Evolutionary conservation across 2,113 vertebrate species (phyloP), one percentile per base, ranked within the genome.

Genomic region (Anhinga anhinga): DNA sequence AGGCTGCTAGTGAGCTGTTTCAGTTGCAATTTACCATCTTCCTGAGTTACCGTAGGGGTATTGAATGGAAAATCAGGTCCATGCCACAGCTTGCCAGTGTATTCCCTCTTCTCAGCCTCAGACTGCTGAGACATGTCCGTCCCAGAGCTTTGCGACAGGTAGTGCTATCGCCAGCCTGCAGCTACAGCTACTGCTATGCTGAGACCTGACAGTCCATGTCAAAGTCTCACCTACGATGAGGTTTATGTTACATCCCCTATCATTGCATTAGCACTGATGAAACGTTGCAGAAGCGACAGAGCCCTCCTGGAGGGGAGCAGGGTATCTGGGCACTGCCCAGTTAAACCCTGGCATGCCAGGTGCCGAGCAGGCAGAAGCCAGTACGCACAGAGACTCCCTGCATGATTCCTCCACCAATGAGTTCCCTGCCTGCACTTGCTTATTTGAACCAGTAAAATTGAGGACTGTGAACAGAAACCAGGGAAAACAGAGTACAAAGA

Each of bases 11-110:
- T 90, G 94, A 97, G 89, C 76, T 89, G 81, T 93, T 96, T 73
- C 96, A 90, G 90, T 88, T 94, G 92, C 82, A 90, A 93, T 95
- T 96, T 93, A 83, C 81, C 74, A 69, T 92, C 83, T 94, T 91
- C 89, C 89, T 91, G 83, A 77, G 65, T 94, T 95, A 93, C 90
- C 26, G 15, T 27, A 53, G 49, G 56, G 55, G 69, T 88, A 88
- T 36, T 85, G 94, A 88, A 86, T 74, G 91, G 92, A 97, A 95
- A 95, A 94, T 90, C 63, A 88, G 81, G 94, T 62, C 90, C 38
- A 3, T 84, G 93, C 70, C 89, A 74, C 69, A 86, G 66, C 62
- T 88, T 73, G 71, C 58, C 23, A 63, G 38, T 29, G 29, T 40
- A 85, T 78, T 77, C 58, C 49, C 63, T 93, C 78, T 93, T 80